Conservation (phyloP, 2,888 invertebrate species). For the Xiphydria camelus region DNA sequence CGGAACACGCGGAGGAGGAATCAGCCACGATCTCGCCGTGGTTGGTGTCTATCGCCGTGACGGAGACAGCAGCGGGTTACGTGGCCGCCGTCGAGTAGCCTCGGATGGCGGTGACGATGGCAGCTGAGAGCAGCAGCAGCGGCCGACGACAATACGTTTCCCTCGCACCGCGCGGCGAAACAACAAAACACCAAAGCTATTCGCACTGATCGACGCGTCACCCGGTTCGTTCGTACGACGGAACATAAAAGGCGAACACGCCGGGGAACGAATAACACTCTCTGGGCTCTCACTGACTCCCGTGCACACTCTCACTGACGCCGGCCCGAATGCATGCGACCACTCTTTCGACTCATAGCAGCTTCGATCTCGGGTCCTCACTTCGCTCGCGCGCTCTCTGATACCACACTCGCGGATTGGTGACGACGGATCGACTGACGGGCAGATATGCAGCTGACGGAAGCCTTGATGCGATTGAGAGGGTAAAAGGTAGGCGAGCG, state of each 20-base stretch:
- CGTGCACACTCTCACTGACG: slow-evolving; percentile 30
- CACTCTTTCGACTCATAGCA: slow-evolving; percentile 38
- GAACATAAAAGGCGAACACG: slow-evolving; percentile 1
- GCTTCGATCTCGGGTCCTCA: slow-evolving; percentile 27
- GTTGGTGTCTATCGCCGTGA: no score
- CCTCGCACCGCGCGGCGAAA: neutral
- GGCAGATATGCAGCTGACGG: slow-evolving; percentile 40
- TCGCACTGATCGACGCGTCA: neutral
- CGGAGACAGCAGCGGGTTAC: no score
- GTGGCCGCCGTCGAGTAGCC: no score
- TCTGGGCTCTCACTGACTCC: slow-evolving; percentile 2
- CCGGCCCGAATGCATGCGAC: slow-evolving; percentile 32
- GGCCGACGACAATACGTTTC: no score
- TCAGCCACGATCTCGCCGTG: slow-evolving; percentile 36
- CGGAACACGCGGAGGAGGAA: slow-evolving; percentile 34
- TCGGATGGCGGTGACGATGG: no score
- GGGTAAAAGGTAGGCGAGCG: slow-evolving; percentile 61
- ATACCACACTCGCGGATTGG: slow-evolving; percentile 40
- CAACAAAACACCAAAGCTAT: neutral
- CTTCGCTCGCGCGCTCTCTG: slow-evolving; percentile 61
- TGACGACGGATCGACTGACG: slow-evolving; percentile 3
- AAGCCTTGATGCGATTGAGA: slow-evolving; percentile 46
- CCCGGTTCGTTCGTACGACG: slow-evolving; percentile 1
- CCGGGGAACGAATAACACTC: slow-evolving; percentile 1
- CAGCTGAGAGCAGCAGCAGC: no score